A percentile compares a stretch with the other conserved stretches of the same genome.
These are phyloP conservation scores for Drosophila tsacasi DNA, from an alignment of 1,140 invertebrate genomes.

Conservation along the genomic window DNA sequence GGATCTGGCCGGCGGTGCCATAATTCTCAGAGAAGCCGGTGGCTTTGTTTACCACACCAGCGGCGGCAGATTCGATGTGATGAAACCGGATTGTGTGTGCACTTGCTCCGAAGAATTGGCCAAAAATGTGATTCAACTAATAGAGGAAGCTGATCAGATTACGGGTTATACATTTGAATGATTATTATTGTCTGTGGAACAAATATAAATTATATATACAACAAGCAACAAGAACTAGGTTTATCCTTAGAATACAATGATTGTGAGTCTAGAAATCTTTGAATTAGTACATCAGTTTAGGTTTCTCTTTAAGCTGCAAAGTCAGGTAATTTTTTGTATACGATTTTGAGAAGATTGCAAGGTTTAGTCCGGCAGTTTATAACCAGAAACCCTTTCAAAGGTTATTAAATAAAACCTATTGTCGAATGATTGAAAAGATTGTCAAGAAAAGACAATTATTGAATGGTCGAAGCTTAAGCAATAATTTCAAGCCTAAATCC, in stretches of 20 bases:
- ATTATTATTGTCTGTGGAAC: neutral
- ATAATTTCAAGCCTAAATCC: neutral
- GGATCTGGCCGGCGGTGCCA: constrained; percentile 89
- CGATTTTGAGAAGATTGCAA: neutral
- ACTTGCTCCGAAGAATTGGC: constrained; percentile 87
- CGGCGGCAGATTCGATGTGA: constrained; percentile 88
- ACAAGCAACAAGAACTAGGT: neutral
- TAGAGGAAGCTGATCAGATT: constrained; percentile 84
- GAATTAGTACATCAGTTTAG: neutral
- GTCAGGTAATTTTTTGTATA: neutral
- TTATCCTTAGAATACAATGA: neutral
- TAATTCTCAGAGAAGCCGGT: constrained; percentile 92
- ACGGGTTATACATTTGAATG: constrained; percentile 50
- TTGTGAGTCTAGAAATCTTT: neutral
- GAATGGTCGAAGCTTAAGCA: neutral
- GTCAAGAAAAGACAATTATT: neutral
- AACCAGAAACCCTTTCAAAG: neutral
- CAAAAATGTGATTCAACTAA: constrained; percentile 86
- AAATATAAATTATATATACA: neutral
- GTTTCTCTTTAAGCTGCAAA: neutral
- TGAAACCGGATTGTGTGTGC: constrained; percentile 88
- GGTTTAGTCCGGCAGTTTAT: neutral
- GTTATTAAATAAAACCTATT: neutral
- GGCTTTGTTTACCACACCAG: constrained; percentile 88
- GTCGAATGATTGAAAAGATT: neutral